Conservation (phyloP, 2,888 invertebrate species). For the Apocheima hispidaria region DNA sequence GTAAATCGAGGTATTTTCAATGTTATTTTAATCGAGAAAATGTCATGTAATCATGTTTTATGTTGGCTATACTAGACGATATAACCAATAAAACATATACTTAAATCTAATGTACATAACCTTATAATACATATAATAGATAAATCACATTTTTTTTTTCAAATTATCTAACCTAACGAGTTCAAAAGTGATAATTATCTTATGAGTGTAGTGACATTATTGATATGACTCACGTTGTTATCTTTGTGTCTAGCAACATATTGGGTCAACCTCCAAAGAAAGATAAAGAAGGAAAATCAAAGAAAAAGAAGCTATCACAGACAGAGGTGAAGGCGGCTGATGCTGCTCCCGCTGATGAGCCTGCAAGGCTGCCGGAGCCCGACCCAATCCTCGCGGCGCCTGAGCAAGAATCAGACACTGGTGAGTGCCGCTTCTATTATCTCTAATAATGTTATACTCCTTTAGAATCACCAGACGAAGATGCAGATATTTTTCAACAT, state of each 20-base stretch:
- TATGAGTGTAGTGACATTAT: too few relatives aligned
- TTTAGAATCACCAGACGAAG: not conserved
- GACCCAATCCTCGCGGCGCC: conserved; percentile 45
- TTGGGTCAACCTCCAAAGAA: conserved; percentile 78
- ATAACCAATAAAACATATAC: too few relatives aligned
- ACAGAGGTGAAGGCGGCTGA: conserved; percentile 55
- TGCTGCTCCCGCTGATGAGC: conserved; percentile 43
- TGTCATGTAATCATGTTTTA: too few relatives aligned
- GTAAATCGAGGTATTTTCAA: too few relatives aligned
- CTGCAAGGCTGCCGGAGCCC: conserved; percentile 48
- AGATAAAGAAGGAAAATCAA: conserved; percentile 87
- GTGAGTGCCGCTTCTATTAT: conserved; percentile 56
- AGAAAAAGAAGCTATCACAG: conserved; percentile 84
- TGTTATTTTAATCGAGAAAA: too few relatives aligned
- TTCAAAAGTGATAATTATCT: too few relatives aligned
- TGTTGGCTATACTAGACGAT: too few relatives aligned
- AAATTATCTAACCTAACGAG: too few relatives aligned
- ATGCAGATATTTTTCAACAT: not conserved
- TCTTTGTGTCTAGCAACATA: conserved; percentile 48
- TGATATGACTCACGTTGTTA: not conserved
- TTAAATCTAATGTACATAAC: too few relatives aligned
- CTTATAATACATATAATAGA: too few relatives aligned
- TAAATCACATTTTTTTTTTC: too few relatives aligned
- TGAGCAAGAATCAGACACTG: conserved; percentile 53
- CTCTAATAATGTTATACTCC: conserved; percentile 17